phyloP scores from a whole-genome alignment of 2,797 vertebrate genomes.

The Echiichthys vipera region DNA sequence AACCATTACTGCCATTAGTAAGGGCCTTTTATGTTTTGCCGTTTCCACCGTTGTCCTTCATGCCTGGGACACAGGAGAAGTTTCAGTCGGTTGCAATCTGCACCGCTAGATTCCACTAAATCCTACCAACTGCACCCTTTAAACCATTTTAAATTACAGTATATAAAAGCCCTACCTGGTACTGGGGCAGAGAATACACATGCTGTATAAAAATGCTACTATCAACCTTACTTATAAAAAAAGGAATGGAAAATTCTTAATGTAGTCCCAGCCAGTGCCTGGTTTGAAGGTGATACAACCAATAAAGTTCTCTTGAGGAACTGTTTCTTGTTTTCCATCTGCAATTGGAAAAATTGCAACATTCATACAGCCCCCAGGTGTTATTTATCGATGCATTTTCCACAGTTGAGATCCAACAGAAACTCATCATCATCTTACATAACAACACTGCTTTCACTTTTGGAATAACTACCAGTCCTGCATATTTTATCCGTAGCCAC shows the following conservation, averaged over 20 bases:
- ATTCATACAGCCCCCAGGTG: background rate
- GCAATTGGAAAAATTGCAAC: background rate
- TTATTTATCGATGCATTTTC: background rate
- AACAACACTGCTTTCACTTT: background rate
- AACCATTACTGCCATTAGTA: too few relatives aligned
- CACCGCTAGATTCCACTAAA: too few relatives aligned
- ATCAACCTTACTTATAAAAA: background rate
- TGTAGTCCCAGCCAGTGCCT: background rate
- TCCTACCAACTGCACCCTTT: too few relatives aligned
- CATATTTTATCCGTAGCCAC: background rate
- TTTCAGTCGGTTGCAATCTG: too few relatives aligned
- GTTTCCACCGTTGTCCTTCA: too few relatives aligned
- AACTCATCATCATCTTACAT: slow-evolving; percentile 9
- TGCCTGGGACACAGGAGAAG: too few relatives aligned
- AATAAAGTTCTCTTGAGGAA: background rate
- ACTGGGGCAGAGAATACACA: background rate
- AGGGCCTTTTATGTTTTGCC: too few relatives aligned
- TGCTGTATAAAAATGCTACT: background rate
- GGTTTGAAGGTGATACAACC: background rate
- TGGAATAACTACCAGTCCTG: background rate
- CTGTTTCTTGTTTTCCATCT: background rate
- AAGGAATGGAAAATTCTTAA: background rate
- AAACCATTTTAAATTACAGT: background rate
- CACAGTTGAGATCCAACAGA: background rate
- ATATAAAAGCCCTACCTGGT: background rate